These are phyloP conservation scores for Anneissia japonica DNA, from an alignment of 35 echinoderm and acorn worm species.

Conservation along the genomic window DNA sequence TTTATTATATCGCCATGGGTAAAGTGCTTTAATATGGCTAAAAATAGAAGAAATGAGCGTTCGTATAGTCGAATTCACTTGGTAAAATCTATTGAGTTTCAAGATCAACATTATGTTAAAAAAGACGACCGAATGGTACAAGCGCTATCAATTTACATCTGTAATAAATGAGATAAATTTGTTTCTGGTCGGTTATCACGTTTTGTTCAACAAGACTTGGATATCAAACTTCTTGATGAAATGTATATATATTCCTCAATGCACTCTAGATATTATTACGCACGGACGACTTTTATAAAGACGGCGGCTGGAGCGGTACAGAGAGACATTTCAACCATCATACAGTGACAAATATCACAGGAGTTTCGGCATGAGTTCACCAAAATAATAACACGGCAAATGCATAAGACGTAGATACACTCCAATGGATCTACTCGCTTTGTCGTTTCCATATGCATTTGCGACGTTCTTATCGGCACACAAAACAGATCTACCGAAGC, in stretches of 20 bases:
- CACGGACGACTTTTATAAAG: background rate
- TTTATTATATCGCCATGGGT: too few species aligned
- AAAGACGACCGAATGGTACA: too few species aligned
- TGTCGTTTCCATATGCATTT: background rate
- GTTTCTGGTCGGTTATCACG: too few species aligned
- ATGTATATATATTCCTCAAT: background rate
- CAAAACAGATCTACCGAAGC: background rate
- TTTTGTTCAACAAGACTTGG: background rate
- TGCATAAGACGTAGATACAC: background rate
- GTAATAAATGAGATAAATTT: too few species aligned
- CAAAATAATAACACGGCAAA: background rate
- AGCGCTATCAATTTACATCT: too few species aligned
- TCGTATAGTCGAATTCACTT: too few species aligned
- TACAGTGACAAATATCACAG: background rate
- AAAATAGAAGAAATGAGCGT: too few species aligned
- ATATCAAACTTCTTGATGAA: background rate
- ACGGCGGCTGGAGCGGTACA: background rate
- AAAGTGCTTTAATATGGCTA: too few species aligned
- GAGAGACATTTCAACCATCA: background rate
- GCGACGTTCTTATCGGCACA: background rate
- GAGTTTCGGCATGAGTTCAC: background rate
- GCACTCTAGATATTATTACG: background rate
- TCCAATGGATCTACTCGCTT: background rate
- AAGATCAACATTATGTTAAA: too few species aligned
- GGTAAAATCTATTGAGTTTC: too few species aligned